Evolutionary conservation across 2,113 vertebrate species (phyloP).

Genomic region (Aleadryas rufinucha): DNA sequence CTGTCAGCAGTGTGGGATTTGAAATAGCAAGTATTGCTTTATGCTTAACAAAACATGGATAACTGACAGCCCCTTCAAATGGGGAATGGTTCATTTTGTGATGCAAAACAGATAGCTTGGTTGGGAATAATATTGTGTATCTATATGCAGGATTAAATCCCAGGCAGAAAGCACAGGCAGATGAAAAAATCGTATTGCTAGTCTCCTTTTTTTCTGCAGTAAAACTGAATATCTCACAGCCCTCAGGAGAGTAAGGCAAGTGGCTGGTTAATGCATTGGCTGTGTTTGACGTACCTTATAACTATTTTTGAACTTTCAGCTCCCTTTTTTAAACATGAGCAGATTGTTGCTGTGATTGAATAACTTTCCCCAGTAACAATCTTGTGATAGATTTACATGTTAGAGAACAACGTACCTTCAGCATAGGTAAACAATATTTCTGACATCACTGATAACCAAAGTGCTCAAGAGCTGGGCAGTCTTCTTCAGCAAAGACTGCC

Average conservation of each 20-base stretch:
- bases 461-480: not conserved
- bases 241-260: not conserved
- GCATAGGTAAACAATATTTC: not conserved
- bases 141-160: constrained; percentile 24
- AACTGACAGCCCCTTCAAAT: constrained; percentile 38
- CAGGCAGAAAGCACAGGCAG: not conserved
- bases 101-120: constrained; percentile 40
- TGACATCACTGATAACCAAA: not conserved
- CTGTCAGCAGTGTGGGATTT: constrained; percentile 22
- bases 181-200: not conserved
- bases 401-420: not conserved
- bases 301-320: not conserved
- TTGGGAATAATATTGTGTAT: constrained; percentile 22
- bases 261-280: not conserved
- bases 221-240: not conserved
- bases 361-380: not conserved
- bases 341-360: not conserved
- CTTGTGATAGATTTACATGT: not conserved
- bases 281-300: not conserved
- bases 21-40: constrained; percentile 29
- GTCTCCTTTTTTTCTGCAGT: not conserved
- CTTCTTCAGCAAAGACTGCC: not conserved
- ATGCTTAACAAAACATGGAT: constrained; percentile 44
- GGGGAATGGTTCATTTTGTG: constrained; percentile 33
- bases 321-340: not conserved